Conservation (phyloP, 2,113 vertebrate genomes). For the Misgurnus anguillicaudatus region DNA sequence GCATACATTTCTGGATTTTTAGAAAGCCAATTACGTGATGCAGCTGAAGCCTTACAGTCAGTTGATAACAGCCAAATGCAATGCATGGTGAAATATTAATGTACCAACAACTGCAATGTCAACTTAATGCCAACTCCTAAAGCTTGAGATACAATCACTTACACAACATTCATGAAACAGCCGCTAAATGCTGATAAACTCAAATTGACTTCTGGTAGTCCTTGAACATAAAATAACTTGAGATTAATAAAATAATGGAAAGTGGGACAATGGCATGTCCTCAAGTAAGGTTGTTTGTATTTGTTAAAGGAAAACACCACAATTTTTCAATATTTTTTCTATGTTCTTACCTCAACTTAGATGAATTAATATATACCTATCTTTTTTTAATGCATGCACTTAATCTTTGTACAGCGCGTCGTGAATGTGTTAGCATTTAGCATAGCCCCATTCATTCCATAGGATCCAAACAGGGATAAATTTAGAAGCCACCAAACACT, state of each 20-base stretch:
- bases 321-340: no score
- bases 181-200: conserved; percentile 12
- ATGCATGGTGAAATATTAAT: conserved; percentile 30
- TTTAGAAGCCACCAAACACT: no score
- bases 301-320: no score
- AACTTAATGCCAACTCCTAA: conserved; percentile 8
- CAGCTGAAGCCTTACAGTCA: conserved; percentile 38
- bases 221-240: background rate
- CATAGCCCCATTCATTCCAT: no score
- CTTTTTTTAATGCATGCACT: no score
- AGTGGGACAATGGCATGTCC: background rate
- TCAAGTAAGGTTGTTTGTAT: no score
- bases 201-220: conserved; percentile 3
- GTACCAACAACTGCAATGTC: conserved; percentile 32
- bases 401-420: no score
- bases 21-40: conserved; percentile 5
- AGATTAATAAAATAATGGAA: background rate
- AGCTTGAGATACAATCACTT: conserved; percentile 15
- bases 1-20: conserved; percentile 1
- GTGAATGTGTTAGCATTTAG: no score
- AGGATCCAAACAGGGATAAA: no score
- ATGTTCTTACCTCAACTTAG: no score
- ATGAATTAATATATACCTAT: no score
- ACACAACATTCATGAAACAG: background rate
- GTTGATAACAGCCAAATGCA: conserved; percentile 33